Conservation (phyloP, 1,140 invertebrate genomes). For the Drosophila persimilis region DNA sequence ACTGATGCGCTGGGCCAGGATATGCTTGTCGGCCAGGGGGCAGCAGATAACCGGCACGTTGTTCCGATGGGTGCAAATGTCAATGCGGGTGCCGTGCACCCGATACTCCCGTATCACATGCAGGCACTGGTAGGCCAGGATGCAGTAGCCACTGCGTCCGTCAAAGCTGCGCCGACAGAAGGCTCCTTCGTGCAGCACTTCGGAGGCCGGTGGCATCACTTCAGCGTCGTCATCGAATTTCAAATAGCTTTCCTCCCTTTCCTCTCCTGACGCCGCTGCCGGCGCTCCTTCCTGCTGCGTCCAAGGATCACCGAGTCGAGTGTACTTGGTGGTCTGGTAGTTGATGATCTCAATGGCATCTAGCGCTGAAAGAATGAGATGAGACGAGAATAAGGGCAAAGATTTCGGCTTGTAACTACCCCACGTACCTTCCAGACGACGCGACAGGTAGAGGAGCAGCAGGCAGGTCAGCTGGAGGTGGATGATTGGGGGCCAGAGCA, state of each 20-base stretch:
- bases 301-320: conserved; percentile 42
- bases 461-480: conserved; percentile 24
- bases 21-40: conserved; percentile 70
- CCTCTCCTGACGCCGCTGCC: not conserved
- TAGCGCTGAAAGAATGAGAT: conserved; percentile 34
- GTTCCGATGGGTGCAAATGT: conserved; percentile 72
- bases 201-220: not conserved
- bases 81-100: conserved; percentile 69
- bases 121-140: conserved; percentile 75
- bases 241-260: conserved; percentile 37
- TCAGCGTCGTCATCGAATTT: conserved; percentile 55
- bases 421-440: conserved; percentile 30
- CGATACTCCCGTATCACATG: conserved; percentile 77
- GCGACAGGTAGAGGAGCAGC: conserved; percentile 14
- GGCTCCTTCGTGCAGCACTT: conserved; percentile 52
- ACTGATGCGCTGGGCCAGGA: conserved; percentile 67
- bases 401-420: too few species aligned
- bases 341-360: conserved; percentile 54
- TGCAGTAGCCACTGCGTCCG: conserved; percentile 75
- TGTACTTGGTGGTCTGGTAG: conserved; percentile 67
- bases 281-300: conserved; percentile 4
- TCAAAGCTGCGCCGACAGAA: conserved; percentile 80
- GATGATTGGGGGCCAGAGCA: conserved; percentile 14
- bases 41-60: conserved; percentile 80
- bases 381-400: not conserved